Evolutionary conservation across 92 coral and sea anemone genomes (phyloP).

Genomic region (Siderastrea siderea): DNA sequence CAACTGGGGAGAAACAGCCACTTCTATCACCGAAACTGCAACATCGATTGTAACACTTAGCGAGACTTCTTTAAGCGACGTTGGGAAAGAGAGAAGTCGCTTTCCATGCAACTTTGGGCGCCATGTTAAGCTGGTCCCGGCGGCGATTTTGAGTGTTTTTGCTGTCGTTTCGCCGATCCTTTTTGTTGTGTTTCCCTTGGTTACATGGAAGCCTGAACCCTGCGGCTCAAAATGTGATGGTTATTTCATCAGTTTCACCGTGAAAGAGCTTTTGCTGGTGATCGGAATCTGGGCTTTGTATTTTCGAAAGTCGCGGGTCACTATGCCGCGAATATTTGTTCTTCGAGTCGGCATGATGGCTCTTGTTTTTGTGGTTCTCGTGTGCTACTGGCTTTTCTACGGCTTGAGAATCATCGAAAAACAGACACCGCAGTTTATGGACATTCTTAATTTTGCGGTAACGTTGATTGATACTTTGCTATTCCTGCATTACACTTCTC

Average conservation of each 20-base stretch:
- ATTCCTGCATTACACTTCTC: constrained; percentile 91
- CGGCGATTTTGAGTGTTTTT: constrained; percentile 79
- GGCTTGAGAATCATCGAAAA: constrained; percentile 84
- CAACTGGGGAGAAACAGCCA: constrained; percentile 99
- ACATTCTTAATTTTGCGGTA: constrained; percentile 84
- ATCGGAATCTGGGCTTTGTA: constrained; percentile 98
- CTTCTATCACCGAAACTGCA: constrained; percentile 98
- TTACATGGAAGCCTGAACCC: constrained; percentile 80
- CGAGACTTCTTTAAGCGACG: constrained; percentile 92
- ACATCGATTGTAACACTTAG: constrained; percentile 97
- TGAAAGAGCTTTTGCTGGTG: constrained; percentile 87
- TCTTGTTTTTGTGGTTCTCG: constrained; percentile 85
- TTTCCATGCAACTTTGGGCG: constrained; percentile 82
- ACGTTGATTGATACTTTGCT: constrained; percentile 87
- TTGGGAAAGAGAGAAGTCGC: constrained; percentile 82
- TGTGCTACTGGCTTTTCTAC: constrained; percentile 97
- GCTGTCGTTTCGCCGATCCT: constrained; percentile 90
- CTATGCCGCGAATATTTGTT: constrained; percentile 93
- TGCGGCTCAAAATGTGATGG: constrained; percentile 94
- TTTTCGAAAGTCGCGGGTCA: constrained; percentile 93
- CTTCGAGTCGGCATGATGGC: constrained; percentile 89
- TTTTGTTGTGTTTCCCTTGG: constrained; percentile 90
- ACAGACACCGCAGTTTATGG: constrained; percentile 60
- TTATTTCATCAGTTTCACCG: constrained; percentile 91
- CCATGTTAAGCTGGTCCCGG: constrained; percentile 80